These are phyloP conservation scores for Xanthia togata DNA, from an alignment of 2,888 invertebrate species.

Conservation along the genomic window DNA sequence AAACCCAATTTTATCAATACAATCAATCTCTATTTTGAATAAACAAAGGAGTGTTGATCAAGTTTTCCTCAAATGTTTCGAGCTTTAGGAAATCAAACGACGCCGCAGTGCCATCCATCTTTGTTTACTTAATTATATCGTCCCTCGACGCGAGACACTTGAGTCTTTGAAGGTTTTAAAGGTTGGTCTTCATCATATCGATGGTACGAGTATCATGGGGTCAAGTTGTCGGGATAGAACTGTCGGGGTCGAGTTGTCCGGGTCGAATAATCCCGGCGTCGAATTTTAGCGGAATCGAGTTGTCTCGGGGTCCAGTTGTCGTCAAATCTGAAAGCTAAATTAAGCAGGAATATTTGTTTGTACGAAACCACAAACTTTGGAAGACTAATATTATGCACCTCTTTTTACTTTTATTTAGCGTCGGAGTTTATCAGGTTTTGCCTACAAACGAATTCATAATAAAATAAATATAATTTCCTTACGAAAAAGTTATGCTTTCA, in stretches of 20 bases:
- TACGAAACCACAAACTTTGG: neutral
- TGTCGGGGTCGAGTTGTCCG: too few species aligned
- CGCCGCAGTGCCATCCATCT: constrained; percentile 9
- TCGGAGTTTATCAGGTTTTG: neutral
- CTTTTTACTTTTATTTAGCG: neutral
- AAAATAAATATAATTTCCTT: neutral
- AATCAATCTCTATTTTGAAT: constrained; percentile 18
- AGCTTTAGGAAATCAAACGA: constrained; percentile 15
- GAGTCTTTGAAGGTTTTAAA: neutral
- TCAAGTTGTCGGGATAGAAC: too few species aligned
- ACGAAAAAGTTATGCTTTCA: neutral
- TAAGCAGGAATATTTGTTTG: neutral
- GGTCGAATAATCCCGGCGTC: too few species aligned
- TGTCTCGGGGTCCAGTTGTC: too few species aligned
- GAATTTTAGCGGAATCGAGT: too few species aligned
- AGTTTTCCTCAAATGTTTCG: constrained; percentile 15
- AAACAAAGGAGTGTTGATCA: constrained; percentile 25
- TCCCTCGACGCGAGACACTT: constrained; percentile 1
- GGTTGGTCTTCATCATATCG: neutral
- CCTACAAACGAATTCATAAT: neutral
- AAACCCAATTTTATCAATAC: neutral
- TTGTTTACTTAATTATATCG: constrained; percentile 34
- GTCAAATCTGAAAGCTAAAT: too few species aligned
- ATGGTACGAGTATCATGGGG: neutral
- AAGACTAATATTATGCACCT: neutral